These are phyloP conservation scores for Phoeniculus purpureus DNA, from an alignment of 2,797 vertebrate genomes.

Conservation along the genomic window DNA sequence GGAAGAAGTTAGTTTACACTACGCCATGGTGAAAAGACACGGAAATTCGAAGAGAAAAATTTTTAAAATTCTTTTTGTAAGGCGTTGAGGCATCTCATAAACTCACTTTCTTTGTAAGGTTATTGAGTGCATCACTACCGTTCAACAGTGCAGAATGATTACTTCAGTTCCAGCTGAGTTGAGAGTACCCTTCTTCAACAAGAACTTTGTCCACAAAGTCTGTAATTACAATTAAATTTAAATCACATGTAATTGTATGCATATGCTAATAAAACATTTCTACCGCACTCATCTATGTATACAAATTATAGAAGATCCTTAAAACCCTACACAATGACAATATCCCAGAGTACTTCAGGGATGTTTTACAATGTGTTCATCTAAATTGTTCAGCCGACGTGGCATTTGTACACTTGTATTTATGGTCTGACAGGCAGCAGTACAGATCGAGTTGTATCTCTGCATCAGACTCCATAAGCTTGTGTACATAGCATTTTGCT, in stretches of 20 bases:
- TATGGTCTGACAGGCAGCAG: neutral
- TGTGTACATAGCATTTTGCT: neutral
- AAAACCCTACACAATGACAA: neutral
- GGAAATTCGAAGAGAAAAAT: neutral
- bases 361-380: neutral
- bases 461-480: accelerated
- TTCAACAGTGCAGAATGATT: neutral
- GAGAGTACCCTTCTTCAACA: neutral
- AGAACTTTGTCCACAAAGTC: neutral
- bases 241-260: neutral
- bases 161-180: neutral
- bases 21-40: neutral
- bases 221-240: neutral
- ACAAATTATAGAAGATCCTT: neutral
- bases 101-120: neutral
- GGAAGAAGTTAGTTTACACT: neutral
- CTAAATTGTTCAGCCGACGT: neutral
- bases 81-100: neutral
- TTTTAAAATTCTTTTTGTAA: neutral
- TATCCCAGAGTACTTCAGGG: neutral
- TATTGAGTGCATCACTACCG: neutral
- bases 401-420: neutral
- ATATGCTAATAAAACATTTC: neutral
- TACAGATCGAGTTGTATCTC: neutral
- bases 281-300: neutral